Evolutionary conservation across 2,888 invertebrate genomes (phyloP).

Genomic region (Corbicula japonica): DNA sequence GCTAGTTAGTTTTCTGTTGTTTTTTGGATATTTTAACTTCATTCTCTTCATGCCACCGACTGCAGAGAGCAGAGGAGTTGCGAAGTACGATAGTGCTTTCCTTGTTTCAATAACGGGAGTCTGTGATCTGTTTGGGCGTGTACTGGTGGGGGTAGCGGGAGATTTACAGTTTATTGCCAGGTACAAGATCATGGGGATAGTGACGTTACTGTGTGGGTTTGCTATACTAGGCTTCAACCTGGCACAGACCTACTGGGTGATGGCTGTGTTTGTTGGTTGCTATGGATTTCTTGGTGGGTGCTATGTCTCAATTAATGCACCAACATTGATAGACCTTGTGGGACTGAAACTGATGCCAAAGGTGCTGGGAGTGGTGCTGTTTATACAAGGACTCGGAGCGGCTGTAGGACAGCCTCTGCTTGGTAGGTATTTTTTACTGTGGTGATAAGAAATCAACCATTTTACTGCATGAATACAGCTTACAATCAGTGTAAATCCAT

Average conservation of each 20-base stretch:
- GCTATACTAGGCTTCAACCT: conserved; percentile 71
- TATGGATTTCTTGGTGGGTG: conserved; percentile 82
- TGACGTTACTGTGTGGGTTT: conserved; percentile 69
- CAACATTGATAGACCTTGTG: conserved; percentile 79
- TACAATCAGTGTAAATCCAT: too few species aligned
- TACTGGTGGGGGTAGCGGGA: conserved; percentile 73
- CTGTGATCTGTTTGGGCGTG: conserved; percentile 76
- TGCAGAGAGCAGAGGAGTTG: conserved; percentile 63
- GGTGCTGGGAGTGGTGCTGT: conserved; percentile 75
- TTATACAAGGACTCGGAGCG: conserved; percentile 80
- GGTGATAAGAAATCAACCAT: too few species aligned
- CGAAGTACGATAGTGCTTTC: conserved; percentile 72
- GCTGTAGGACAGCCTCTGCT: conserved; percentile 77
- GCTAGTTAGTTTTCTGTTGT: conserved; percentile 72
- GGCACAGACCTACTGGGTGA: conserved; percentile 68
- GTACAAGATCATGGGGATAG: conserved; percentile 73
- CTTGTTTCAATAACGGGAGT: conserved; percentile 79
- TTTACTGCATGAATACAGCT: too few species aligned
- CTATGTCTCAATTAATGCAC: conserved; percentile 74
- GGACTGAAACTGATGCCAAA: conserved; percentile 76
- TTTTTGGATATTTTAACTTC: conserved; percentile 81
- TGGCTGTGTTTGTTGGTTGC: conserved; percentile 72
- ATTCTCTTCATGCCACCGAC: conserved; percentile 77
- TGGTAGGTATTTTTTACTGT: conserved; percentile 64
- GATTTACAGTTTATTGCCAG: conserved; percentile 72